Conservation (phyloP, 2,113 vertebrate species). For the Bos taurus region ARS-UCD2.0 NC_037337.1:76069001-76069500, state of each 20-base stretch:
- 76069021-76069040: neutral
- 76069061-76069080: neutral
- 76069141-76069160: neutral
- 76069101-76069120: neutral
- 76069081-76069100: neutral
- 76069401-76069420: neutral
- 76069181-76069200: neutral
- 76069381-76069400: neutral
- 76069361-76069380: neutral
- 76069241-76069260: neutral
- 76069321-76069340: neutral
- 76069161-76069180: neutral
- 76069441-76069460: neutral
- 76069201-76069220: neutral
- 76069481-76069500: neutral
- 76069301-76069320: neutral
- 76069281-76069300: neutral
- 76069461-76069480: neutral
- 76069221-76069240: neutral
- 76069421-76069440: neutral
- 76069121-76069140: neutral
- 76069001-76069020: neutral
- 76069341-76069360: neutral
- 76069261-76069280: neutral
- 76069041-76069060: neutral